Evolutionary conservation across 2,888 invertebrate genomes (phyloP).

Genomic region (Galerucella pusilla): DNA sequence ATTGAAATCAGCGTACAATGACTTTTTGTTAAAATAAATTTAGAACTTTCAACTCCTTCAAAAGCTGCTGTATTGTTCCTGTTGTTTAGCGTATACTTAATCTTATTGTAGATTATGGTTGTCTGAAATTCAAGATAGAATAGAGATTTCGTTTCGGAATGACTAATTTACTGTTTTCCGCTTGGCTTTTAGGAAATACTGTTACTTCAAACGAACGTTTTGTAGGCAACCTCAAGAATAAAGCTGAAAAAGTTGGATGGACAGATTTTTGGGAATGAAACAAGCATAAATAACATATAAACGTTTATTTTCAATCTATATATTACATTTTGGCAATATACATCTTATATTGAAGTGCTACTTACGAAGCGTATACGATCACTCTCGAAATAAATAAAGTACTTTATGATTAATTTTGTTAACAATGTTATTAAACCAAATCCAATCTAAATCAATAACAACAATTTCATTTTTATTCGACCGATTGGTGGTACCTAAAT

Average conservation of each 20-base stretch:
- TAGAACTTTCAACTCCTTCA: no score
- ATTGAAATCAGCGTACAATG: background rate
- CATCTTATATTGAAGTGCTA: conserved; percentile 57
- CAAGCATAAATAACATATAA: conserved; percentile 50
- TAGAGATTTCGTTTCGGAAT: no score
- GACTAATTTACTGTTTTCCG: no score
- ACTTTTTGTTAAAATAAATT: background rate
- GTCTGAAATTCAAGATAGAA: no score
- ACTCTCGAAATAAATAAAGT: conserved; percentile 47
- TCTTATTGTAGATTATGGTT: no score
- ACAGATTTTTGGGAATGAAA: background rate
- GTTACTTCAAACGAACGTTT: background rate
- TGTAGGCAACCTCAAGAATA: background rate
- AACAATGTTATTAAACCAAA: background rate
- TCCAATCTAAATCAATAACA: no score
- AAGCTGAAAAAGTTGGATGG: background rate
- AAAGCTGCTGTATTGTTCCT: no score
- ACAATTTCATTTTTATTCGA: no score
- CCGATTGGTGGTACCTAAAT: no score
- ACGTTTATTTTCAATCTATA: conserved; percentile 60
- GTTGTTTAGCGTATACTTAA: no score
- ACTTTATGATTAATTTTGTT: background rate
- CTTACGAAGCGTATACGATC: conserved; percentile 58
- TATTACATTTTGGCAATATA: conserved; percentile 63
- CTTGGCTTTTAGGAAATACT: no score